Evolutionary conservation across 2,113 vertebrate species (phyloP).

Genomic region (Hippolais icterina): DNA sequence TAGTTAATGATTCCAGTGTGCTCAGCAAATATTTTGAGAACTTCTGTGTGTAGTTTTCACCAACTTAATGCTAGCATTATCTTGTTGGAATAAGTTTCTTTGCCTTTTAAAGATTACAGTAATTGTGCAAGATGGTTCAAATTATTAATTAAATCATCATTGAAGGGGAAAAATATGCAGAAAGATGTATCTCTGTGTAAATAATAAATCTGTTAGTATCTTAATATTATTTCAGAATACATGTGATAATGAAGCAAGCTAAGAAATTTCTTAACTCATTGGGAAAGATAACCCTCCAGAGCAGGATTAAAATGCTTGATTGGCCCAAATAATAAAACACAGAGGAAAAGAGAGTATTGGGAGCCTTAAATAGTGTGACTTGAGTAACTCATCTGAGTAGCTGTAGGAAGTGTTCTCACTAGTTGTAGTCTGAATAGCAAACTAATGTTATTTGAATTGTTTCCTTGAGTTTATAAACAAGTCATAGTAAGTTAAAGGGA

Average conservation of each 20-base stretch:
- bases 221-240: background rate
- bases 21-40: background rate
- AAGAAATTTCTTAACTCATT: background rate
- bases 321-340: background rate
- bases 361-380: background rate
- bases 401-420: background rate
- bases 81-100: background rate
- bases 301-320: background rate
- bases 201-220: background rate
- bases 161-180: background rate
- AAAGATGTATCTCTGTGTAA: background rate
- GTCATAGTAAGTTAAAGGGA: background rate
- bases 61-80: background rate
- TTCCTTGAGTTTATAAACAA: background rate
- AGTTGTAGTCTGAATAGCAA: background rate
- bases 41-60: background rate
- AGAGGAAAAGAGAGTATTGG: background rate
- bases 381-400: background rate
- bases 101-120: background rate
- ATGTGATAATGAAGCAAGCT: background rate
- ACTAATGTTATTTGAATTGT: background rate
- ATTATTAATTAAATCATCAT: background rate
- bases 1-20: background rate
- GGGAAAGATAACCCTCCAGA: background rate
- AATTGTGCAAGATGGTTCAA: background rate